phyloP scores from a whole-genome alignment of 1,140 invertebrate genomes.

The Micrasema longulum region DNA sequence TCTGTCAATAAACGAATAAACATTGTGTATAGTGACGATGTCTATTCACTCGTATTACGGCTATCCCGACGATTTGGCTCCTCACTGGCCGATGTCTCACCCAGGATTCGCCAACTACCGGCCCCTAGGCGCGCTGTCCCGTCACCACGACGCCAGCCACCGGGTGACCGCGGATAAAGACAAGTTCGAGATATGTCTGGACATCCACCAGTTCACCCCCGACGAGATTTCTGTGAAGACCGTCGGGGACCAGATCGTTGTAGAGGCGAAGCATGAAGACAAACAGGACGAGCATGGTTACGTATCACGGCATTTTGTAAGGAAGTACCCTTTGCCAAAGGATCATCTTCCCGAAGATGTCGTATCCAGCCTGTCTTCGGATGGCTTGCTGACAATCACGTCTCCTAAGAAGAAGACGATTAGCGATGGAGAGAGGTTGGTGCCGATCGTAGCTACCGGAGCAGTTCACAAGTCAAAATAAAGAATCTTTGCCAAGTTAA shows the following conservation, averaged over 20 bases:
- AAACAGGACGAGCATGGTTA: slow-evolving; percentile 76
- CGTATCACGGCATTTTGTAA: slow-evolving; percentile 75
- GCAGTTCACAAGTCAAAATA: background rate
- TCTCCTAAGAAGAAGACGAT: slow-evolving; percentile 68
- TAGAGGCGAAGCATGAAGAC: slow-evolving; percentile 78
- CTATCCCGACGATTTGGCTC: background rate
- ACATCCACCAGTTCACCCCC: slow-evolving; percentile 83
- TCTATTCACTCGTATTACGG: slow-evolving; percentile 1
- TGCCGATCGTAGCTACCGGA: slow-evolving; percentile 70
- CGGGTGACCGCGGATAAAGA: slow-evolving; percentile 70
- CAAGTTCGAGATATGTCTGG: slow-evolving; percentile 73
- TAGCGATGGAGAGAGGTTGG: slow-evolving; percentile 67
- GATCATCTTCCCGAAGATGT: slow-evolving; percentile 74
- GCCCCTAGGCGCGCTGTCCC: background rate
- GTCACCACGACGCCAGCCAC: slow-evolving; percentile 59
- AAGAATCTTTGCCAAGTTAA: too few relatives aligned
- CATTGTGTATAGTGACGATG: background rate
- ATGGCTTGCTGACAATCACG: slow-evolving; percentile 77
- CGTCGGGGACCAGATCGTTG: slow-evolving; percentile 72
- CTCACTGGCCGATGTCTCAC: slow-evolving; percentile 17
- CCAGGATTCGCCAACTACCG: slow-evolving; percentile 1
- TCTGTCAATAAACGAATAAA: too few relatives aligned
- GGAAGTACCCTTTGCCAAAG: slow-evolving; percentile 74
- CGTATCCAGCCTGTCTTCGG: slow-evolving; percentile 76
- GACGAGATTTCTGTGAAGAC: slow-evolving; percentile 83